These are phyloP conservation scores for Argyra leucocephala DNA, from an alignment of 2,888 invertebrate genomes.

Conservation along the genomic window DNA sequence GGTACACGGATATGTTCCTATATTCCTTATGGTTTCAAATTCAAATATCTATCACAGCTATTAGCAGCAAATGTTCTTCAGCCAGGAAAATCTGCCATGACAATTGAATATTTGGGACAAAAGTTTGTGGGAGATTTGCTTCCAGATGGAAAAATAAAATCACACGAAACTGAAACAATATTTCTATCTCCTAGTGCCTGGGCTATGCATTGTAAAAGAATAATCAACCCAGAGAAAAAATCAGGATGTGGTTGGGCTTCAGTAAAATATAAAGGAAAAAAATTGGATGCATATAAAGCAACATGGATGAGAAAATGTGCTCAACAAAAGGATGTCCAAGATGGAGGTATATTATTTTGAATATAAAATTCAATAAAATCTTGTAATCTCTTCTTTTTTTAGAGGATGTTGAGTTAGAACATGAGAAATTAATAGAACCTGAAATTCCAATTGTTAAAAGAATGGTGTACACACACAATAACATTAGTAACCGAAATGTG, in stretches of 20 bases:
- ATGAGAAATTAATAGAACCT: slow-evolving; percentile 52
- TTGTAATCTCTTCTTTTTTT: slow-evolving; percentile 13
- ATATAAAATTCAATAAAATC: slow-evolving; percentile 12
- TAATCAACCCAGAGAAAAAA: slow-evolving; percentile 83
- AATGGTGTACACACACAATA: slow-evolving; percentile 64
- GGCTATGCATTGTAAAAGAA: slow-evolving; percentile 85
- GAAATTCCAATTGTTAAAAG: slow-evolving; percentile 54
- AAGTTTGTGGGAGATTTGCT: slow-evolving; percentile 80
- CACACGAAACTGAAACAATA: slow-evolving; percentile 76
- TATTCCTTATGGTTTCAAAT: not conserved
- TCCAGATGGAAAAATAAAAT: slow-evolving; percentile 77
- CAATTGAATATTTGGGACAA: slow-evolving; percentile 86
- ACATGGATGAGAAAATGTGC: slow-evolving; percentile 68
- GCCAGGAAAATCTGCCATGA: slow-evolving; percentile 74
- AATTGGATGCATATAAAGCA: slow-evolving; percentile 80
- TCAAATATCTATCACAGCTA: slow-evolving; percentile 36
- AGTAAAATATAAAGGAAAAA: slow-evolving; percentile 77
- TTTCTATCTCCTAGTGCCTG: slow-evolving; percentile 86
- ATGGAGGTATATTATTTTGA: slow-evolving; percentile 22
- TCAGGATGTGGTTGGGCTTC: slow-evolving; percentile 92
- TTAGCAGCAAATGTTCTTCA: slow-evolving; percentile 74
- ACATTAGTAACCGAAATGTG: slow-evolving; percentile 62
- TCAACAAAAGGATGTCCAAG: slow-evolving; percentile 47
- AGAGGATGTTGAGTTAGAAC: slow-evolving; percentile 45
- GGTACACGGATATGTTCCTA: too few species aligned